Conservation (phyloP, 2,888 invertebrate species). For the Glaucopsyche alexis region DNA sequence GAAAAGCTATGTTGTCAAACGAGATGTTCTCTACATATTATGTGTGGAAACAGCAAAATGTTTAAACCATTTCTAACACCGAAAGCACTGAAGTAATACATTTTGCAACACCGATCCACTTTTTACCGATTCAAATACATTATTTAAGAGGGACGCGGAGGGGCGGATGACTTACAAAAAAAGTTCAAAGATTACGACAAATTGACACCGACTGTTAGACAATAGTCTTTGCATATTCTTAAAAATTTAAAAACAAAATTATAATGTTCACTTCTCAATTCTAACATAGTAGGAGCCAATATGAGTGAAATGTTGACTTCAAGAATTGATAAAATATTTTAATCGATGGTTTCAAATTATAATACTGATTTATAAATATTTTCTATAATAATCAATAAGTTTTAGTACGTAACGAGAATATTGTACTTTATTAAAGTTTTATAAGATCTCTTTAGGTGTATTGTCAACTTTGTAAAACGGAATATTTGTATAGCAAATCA, state of each 20-base stretch:
- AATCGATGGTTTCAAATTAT: no score
- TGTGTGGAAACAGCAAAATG: not conserved
- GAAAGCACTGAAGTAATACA: not conserved
- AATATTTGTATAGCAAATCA: not conserved
- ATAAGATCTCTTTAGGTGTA: no score
- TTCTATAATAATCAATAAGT: no score
- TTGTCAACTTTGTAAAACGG: no score
- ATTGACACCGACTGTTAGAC: constrained; percentile 14
- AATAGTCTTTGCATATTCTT: not conserved
- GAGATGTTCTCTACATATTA: not conserved
- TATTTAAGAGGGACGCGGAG: constrained; percentile 3
- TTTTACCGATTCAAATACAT: constrained; percentile 26
- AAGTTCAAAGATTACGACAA: constrained; percentile 21
- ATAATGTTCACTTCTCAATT: not conserved
- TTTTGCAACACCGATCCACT: constrained; percentile 27
- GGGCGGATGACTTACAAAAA: constrained; percentile 8
- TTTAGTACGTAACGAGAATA: no score
- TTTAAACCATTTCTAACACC: not conserved
- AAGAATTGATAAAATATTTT: no score
- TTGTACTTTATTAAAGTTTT: no score
- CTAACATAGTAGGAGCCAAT: no score
- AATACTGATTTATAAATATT: no score
- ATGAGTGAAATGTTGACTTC: no score
- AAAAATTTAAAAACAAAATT: not conserved
- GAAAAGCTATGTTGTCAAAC: constrained; percentile 19